Conservation (phyloP, 2,797 vertebrate species). For the Clarias laeviceps region DNA sequence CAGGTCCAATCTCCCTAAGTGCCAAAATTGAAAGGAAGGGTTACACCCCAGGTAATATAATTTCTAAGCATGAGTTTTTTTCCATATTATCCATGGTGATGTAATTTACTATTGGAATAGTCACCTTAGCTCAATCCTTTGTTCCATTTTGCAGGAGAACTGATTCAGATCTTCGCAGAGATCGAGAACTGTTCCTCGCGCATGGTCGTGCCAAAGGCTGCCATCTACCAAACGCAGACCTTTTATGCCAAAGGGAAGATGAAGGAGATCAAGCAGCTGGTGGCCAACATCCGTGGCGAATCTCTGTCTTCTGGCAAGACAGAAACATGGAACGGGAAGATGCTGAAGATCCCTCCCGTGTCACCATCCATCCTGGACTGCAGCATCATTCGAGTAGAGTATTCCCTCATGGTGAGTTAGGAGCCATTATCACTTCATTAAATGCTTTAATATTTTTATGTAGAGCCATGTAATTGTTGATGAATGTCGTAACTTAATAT, state of each 20-base stretch:
- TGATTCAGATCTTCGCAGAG: conserved; percentile 97
- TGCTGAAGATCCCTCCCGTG: conserved; percentile 93
- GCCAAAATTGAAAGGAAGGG: conserved; percentile 98
- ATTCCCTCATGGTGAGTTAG: conserved; percentile 86
- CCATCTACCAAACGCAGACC: conserved; percentile 94
- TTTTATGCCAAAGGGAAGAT: conserved; percentile 97
- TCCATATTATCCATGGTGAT: background rate
- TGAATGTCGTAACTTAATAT: background rate
- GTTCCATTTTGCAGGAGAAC: conserved; percentile 82
- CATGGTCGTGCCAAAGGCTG: conserved; percentile 96
- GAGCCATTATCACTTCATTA: background rate
- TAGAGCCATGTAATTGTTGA: background rate
- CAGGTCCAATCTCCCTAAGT: conserved; percentile 97
- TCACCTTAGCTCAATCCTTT: background rate
- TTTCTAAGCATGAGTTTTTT: background rate
- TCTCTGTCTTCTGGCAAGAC: conserved; percentile 91
- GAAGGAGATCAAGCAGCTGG: conserved; percentile 94
- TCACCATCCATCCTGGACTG: conserved; percentile 97
- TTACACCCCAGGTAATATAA: conserved; percentile 91
- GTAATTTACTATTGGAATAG: background rate
- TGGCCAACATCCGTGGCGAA: conserved; percentile 90
- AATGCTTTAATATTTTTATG: background rate
- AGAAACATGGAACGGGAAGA: conserved; percentile 94
- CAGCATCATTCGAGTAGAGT: conserved; percentile 95
- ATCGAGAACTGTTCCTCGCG: conserved; percentile 96